phyloP scores from a whole-genome alignment of 2,797 vertebrate genomes.

The Gadopsis marmoratus region DNA sequence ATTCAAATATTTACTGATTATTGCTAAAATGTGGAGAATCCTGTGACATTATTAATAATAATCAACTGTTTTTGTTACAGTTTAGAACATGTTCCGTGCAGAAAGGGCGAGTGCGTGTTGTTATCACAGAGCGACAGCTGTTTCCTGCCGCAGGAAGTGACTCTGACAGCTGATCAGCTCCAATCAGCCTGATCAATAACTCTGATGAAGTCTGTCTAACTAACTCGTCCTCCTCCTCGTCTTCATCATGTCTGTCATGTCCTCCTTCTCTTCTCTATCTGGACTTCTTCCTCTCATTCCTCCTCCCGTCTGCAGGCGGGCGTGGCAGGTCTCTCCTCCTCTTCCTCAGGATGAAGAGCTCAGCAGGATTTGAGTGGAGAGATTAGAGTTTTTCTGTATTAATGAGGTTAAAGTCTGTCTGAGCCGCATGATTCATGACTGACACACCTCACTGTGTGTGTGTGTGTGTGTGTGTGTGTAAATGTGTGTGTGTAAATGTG shows the following conservation, averaged over 20 bases:
- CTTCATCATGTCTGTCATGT: background rate
- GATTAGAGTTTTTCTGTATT: conserved; percentile 41
- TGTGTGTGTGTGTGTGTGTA: too few species aligned
- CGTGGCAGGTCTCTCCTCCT: background rate
- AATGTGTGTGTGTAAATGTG: too few species aligned
- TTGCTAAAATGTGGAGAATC: too few species aligned
- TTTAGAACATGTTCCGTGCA: too few species aligned
- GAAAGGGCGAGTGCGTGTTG: too few species aligned
- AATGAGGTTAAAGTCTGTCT: conserved; percentile 46
- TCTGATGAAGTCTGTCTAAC: background rate
- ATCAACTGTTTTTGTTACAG: too few species aligned
- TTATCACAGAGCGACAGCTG: conserved; percentile 16
- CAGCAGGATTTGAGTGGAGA: conserved; percentile 24
- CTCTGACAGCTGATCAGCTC: conserved; percentile 26
- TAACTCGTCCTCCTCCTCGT: too few species aligned
- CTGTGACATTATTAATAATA: too few species aligned
- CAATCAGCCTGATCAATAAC: conserved; percentile 14
- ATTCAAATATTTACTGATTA: too few species aligned
- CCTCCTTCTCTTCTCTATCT: background rate
- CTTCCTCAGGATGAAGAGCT: conserved; percentile 11
- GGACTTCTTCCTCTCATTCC: background rate
- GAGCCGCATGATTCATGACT: conserved; percentile 42
- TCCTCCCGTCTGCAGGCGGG: background rate
- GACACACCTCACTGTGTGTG: conserved; percentile 26
- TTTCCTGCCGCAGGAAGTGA: conserved; percentile 43